A percentile compares a stretch with the other conserved stretches of the same genome.
These are phyloP conservation scores for Spatula versicolor DNA, from an alignment of 2,797 vertebrate genomes.

Conservation along the genomic window DNA sequence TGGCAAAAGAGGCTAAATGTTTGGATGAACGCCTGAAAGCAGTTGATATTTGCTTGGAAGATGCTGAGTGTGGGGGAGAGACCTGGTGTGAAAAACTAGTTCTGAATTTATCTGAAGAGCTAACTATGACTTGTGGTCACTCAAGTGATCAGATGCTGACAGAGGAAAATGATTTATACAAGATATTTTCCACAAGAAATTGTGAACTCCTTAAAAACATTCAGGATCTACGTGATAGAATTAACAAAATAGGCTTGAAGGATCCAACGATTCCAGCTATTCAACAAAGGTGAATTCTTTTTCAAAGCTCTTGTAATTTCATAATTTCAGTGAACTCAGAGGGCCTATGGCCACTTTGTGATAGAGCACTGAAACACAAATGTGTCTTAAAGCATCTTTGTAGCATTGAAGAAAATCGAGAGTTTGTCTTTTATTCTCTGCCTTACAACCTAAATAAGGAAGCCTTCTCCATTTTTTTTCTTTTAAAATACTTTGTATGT, in stretches of 20 bases:
- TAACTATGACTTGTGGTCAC: not conserved
- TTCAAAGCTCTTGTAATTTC: not conserved
- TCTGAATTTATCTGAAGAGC: slow-evolving; percentile 31
- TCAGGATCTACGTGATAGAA: slow-evolving; percentile 80
- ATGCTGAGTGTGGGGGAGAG: slow-evolving; percentile 69
- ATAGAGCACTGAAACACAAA: not conserved
- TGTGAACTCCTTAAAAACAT: slow-evolving; percentile 82
- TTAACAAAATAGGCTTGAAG: slow-evolving; percentile 84
- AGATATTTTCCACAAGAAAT: slow-evolving; percentile 76
- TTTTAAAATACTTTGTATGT: not conserved
- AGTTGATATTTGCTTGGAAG: slow-evolving; percentile 79
- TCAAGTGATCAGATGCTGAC: slow-evolving; percentile 34
- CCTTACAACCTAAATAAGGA: not conserved
- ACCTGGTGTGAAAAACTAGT: slow-evolving; percentile 72
- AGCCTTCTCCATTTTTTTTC: not conserved
- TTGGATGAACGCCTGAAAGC: slow-evolving; percentile 84
- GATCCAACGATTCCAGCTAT: slow-evolving; percentile 92
- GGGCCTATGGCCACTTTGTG: not conserved
- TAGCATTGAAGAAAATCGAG: not conserved
- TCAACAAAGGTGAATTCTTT: slow-evolving; percentile 85
- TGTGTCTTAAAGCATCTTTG: not conserved
- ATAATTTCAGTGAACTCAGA: not conserved
- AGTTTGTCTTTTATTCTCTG: not conserved
- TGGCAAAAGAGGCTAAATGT: slow-evolving; percentile 84
- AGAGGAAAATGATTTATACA: slow-evolving; percentile 75